A percentile compares a stretch with the other conserved stretches of the same genome.
These are phyloP conservation scores for Oophaga sylvatica DNA, from an alignment of 2,797 vertebrate species.

Conservation along the genomic window DNA sequence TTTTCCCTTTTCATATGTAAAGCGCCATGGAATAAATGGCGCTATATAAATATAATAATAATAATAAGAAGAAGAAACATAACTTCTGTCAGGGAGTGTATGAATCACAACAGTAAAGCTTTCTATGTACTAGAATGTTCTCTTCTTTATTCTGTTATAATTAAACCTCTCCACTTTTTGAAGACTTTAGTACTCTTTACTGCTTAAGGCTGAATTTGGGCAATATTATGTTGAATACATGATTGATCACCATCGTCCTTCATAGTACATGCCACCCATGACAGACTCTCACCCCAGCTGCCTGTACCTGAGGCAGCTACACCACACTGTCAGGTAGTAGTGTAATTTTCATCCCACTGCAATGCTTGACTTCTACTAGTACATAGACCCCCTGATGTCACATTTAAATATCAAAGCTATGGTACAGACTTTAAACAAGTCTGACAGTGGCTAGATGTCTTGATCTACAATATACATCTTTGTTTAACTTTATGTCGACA, in stretches of 20 bases:
- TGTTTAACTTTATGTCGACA: background rate
- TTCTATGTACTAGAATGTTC: background rate
- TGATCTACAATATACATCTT: conserved; percentile 34
- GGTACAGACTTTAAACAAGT: conserved; percentile 22
- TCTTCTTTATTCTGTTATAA: conserved; percentile 17
- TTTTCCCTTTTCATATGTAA: too few species aligned
- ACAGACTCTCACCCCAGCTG: conserved; percentile 54
- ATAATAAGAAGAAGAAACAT: too few species aligned
- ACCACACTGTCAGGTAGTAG: conserved; percentile 41
- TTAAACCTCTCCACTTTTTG: background rate
- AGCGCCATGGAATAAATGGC: too few species aligned
- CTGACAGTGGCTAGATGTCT: conserved; percentile 2
- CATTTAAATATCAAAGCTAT: conserved; percentile 58
- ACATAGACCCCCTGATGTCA: conserved; percentile 41
- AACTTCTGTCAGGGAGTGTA: too few species aligned
- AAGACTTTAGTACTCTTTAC: background rate
- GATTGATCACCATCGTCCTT: conserved; percentile 60
- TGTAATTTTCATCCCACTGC: conserved; percentile 25
- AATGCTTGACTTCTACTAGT: conserved; percentile 25
- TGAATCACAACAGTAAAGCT: too few species aligned
- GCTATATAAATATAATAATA: too few species aligned
- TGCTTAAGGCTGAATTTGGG: conserved; percentile 48
- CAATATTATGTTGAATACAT: conserved; percentile 49
- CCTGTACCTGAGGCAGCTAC: conserved; percentile 58
- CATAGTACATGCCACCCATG: conserved; percentile 55